phyloP scores from a whole-genome alignment of 1,140 invertebrate species.

The Apolygus lucorum region DNA sequence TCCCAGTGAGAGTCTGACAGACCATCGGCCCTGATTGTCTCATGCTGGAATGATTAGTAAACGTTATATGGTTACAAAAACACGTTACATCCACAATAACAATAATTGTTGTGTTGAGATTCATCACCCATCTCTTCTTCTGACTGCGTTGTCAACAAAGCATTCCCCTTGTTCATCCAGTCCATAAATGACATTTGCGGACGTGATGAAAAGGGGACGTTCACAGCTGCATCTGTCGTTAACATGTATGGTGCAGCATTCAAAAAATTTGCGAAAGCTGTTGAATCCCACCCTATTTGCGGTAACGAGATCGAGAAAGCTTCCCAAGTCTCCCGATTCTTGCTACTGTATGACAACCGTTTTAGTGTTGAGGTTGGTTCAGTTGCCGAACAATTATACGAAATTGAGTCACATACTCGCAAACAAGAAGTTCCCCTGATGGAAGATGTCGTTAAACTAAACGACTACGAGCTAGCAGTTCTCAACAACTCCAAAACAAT shows the following conservation, averaged over 20 bases:
- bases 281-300: neutral
- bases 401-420: neutral
- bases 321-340: neutral
- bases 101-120: neutral
- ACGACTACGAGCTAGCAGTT: neutral
- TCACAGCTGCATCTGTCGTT: neutral
- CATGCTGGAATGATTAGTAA: no score
- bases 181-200: neutral
- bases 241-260: neutral
- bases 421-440: neutral
- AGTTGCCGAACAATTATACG: neutral
- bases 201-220: neutral
- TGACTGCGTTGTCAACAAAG: neutral
- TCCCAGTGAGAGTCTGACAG: no score
- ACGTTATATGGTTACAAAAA: no score
- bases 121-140: neutral
- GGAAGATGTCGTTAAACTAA: conserved; percentile 2
- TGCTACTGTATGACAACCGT: neutral
- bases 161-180: neutral
- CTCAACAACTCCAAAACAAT: neutral
- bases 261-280: conserved; percentile 6
- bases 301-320: neutral
- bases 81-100: no score
- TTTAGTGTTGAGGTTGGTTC: neutral
- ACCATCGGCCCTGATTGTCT: no score